Percentiles rank a stretch among this genome's conserved stretches.
phyloP scores from a whole-genome alignment of 2,113 vertebrate species.

The Narcine bancroftii region DNA sequence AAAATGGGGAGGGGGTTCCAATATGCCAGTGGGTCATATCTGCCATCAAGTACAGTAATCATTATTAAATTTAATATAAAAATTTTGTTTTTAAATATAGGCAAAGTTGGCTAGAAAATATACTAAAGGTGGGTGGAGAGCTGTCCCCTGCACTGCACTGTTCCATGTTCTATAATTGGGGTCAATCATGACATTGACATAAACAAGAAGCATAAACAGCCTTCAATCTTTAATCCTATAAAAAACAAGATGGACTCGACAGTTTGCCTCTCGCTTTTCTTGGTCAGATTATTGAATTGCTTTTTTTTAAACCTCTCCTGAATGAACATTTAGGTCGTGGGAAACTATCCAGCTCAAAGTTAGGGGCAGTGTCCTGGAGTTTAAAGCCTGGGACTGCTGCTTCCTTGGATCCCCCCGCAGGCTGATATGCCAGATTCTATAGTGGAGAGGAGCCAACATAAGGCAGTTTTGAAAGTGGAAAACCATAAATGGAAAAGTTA shows the following conservation, averaged over 20 bases:
- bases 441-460: neutral
- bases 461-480: neutral
- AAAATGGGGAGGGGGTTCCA: no score
- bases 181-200: neutral
- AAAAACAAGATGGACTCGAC: neutral
- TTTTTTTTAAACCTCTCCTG: neutral
- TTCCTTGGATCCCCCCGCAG: neutral
- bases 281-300: constrained; percentile 6
- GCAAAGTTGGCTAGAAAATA: neutral
- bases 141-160: no score
- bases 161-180: neutral
- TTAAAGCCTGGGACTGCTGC: neutral
- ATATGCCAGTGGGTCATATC: no score
- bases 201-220: neutral
- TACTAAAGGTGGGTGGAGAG: neutral
- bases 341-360: constrained; percentile 24
- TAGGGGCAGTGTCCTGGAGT: constrained; percentile 2
- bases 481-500: constrained; percentile 24
- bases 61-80: neutral
- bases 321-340: constrained; percentile 18
- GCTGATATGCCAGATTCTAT: neutral
- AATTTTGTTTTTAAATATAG: neutral
- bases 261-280: neutral
- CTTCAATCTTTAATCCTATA: neutral
- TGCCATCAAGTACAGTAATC: no score